Evolutionary conservation across 1,140 invertebrate genomes (phyloP).

Genomic region (Hypsibius dujardini): DNA sequence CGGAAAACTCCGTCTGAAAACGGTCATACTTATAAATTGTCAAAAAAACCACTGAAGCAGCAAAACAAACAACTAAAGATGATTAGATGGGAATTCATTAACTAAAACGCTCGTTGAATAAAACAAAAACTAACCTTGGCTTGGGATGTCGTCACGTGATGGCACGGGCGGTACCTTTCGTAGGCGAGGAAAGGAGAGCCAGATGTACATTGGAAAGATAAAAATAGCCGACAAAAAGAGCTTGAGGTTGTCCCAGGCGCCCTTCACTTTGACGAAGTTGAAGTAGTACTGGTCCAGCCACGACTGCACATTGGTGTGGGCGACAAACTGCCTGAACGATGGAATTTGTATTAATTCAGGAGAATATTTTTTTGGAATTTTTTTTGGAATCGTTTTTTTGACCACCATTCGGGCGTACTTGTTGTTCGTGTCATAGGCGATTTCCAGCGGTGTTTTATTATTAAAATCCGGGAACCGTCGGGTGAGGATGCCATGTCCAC

Average conservation of each 20-base stretch:
- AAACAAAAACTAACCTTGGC: neutral
- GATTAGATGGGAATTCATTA: too few relatives aligned
- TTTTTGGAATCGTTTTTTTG: neutral
- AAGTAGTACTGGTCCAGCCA: conserved; percentile 15
- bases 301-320: neutral
- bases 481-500: conserved; percentile 6
- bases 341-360: neutral
- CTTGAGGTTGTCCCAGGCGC: neutral
- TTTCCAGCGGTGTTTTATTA: neutral
- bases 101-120: too few relatives aligned
- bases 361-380: neutral
- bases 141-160: neutral
- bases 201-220: conserved; percentile 8
- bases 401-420: neutral
- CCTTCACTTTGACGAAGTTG: conserved; percentile 11
- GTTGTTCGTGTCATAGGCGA: conserved; percentile 16
- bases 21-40: too few relatives aligned
- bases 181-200: neutral
- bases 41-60: too few relatives aligned
- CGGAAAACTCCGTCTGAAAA: neutral
- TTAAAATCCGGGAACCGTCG: conserved; percentile 1
- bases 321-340: neutral
- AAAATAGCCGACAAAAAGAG: neutral
- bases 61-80: too few relatives aligned
- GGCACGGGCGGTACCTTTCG: neutral